Conservation (phyloP, 2,888 invertebrate species). For the Linnaemya tessellans region DNA sequence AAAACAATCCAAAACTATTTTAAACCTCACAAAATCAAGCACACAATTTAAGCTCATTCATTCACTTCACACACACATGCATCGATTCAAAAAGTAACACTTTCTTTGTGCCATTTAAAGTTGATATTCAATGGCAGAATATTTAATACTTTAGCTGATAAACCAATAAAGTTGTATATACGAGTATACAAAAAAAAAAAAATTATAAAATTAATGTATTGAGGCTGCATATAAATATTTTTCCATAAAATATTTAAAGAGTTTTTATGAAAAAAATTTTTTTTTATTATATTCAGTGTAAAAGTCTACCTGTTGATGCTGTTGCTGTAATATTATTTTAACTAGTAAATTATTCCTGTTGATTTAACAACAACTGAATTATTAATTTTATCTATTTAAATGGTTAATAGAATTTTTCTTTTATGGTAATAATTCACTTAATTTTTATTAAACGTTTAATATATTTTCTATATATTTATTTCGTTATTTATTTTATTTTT, state of each 20-base stretch:
- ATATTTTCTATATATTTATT: constrained; percentile 11
- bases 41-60: background rate
- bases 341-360: constrained; percentile 41
- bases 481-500: background rate
- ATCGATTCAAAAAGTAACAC: constrained; percentile 62
- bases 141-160: constrained; percentile 7
- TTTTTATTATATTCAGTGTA: background rate
- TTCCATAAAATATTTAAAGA: background rate
- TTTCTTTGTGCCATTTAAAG: constrained; percentile 72
- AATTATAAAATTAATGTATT: constrained; percentile 51
- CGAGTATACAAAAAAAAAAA: no score
- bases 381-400: background rate
- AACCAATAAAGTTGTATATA: background rate
- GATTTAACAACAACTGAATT: constrained; percentile 12
- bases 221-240: constrained; percentile 33
- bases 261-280: background rate
- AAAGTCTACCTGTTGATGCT: constrained; percentile 46
- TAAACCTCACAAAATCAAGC: background rate
- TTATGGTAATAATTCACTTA: constrained; percentile 42
- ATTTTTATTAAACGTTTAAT: constrained; percentile 7
- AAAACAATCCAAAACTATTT: background rate
- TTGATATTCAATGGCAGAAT: constrained; percentile 29
- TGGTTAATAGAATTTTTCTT: background rate
- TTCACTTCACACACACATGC: background rate
- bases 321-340: background rate